Evolutionary conservation across 64 coral and sea anemone genomes (phyloP), one percentile per base, ranked within the genome.

Genomic region (Porites australiensis): DNA sequence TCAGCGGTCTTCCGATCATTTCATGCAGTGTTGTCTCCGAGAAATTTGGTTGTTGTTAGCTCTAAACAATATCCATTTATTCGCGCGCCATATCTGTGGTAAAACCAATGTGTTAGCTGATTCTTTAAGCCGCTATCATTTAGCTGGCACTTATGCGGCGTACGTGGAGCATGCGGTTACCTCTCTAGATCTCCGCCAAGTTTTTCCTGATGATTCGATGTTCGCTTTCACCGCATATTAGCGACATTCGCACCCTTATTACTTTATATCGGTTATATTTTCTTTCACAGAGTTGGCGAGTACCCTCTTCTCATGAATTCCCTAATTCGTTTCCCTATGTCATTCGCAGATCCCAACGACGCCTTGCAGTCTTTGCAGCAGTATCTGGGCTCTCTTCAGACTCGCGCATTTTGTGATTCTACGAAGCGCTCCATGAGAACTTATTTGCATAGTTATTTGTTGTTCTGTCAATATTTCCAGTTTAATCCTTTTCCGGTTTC

Each of bases 341-440:
- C 8, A 73, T 73, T 73, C 70, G 70, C 70, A 73, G 70, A 73
- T 73, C 22, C 22, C 70, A 44, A 45, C 70, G 23, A 73, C 23
- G 21, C 70, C 70, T 73, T 73, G 37, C 70, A 44, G 70, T 73
- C 70, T 71, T 71, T 71, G 68, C 68, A 71, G 68, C 68, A 71
- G 68, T 71, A 71, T 23, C 18, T 73, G 70, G 70, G 27, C 47
- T 73, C 70, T 46, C 8, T 91, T 64, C 89, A 85, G 66, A 53
- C 64, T 58, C 19, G 44, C 22, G 74, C 84, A 44, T 93, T 79
- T 79, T 84, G 60, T 79, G 83, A 93, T 62, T 93, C 91, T 22
- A 93, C 84, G 6, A 93, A 93, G 66, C 73, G 77, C 61, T 87
- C 86, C 50, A 93, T 93, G 72, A 82, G 83, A 70, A 77, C 55